phyloP scores from a whole-genome alignment of 2,113 vertebrate species.

The Cinclus cinclus region DNA sequence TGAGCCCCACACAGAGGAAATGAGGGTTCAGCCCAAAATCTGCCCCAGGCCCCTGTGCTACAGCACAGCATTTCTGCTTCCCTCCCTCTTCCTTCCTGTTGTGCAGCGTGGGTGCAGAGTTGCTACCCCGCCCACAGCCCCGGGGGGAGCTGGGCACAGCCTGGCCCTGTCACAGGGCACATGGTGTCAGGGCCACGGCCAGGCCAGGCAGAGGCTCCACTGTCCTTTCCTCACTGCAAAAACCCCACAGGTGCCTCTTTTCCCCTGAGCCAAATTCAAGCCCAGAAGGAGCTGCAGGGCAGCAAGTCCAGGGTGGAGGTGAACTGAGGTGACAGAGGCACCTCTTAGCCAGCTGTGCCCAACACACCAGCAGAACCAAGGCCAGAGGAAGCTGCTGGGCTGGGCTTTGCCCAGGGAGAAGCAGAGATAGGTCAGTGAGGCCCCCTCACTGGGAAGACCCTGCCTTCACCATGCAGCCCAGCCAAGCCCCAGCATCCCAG shows the following conservation, averaged over 20 bases:
- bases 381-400: neutral
- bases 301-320: fast-evolving
- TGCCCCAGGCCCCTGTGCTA: fast-evolving
- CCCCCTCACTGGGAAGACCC: neutral
- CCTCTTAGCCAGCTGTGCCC: neutral
- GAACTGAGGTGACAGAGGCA: neutral
- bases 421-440: fast-evolving
- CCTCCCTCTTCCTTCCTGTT: slow-evolving; percentile 24
- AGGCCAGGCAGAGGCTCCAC: neutral
- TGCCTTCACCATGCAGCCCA: neutral
- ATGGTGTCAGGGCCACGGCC: fast-evolving
- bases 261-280: fast-evolving
- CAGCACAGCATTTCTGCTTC: slow-evolving; percentile 37
- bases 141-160: neutral
- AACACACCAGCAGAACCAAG: fast-evolving
- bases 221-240: fast-evolving
- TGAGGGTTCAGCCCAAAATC: neutral
- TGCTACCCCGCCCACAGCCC: neutral
- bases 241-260: fast-evolving
- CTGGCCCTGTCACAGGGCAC: neutral
- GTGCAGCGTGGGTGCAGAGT: neutral
- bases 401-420: neutral
- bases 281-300: neutral
- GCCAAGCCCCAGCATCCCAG: neutral
- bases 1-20: slow-evolving; percentile 6